Evolutionary conservation across 1,140 invertebrate species (phyloP).

Genomic region (Microvelia longipes): DNA sequence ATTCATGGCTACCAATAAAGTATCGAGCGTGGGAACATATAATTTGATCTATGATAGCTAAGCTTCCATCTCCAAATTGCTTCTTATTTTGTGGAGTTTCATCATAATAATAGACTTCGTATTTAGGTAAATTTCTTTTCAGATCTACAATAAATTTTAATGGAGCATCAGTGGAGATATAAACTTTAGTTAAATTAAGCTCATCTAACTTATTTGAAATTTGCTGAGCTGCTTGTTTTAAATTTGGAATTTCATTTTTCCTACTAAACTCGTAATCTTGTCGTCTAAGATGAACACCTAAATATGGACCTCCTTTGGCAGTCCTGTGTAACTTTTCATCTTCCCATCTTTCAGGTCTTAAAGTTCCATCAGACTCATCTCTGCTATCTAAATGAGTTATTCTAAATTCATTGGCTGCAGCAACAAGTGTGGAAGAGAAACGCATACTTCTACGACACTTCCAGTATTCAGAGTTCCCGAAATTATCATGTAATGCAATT

Average conservation of each 20-base stretch:
- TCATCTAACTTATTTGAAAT: slow-evolving; percentile 42
- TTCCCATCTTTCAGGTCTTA: slow-evolving; percentile 41
- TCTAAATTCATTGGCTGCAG: slow-evolving; percentile 57
- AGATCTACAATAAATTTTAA: slow-evolving; percentile 35
- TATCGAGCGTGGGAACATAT: slow-evolving; percentile 73
- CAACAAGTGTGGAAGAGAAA: slow-evolving; percentile 53
- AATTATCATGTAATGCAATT: slow-evolving; percentile 71
- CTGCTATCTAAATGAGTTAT: slow-evolving; percentile 47
- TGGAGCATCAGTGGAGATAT: slow-evolving; percentile 68
- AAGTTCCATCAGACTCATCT: slow-evolving; percentile 43
- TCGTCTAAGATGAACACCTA: slow-evolving; percentile 67
- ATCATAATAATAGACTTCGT: slow-evolving; percentile 34
- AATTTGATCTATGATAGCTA: slow-evolving; percentile 92
- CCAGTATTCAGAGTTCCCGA: slow-evolving; percentile 74
- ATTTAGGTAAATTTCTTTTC: slow-evolving; percentile 30
- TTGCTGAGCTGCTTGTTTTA: slow-evolving; percentile 53
- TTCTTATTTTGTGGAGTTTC: slow-evolving; percentile 31
- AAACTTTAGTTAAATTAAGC: slow-evolving; percentile 46
- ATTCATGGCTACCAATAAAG: slow-evolving; percentile 72
- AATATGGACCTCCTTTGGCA: slow-evolving; percentile 54
- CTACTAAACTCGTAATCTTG: slow-evolving; percentile 62
- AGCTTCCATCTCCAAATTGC: slow-evolving; percentile 62
- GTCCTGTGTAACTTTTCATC: slow-evolving; percentile 39
- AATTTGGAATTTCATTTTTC: slow-evolving; percentile 48
- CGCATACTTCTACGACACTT: slow-evolving; percentile 75